phyloP scores from a whole-genome alignment of 2,888 invertebrate genomes.

The Acrocera orbiculus region DNA sequence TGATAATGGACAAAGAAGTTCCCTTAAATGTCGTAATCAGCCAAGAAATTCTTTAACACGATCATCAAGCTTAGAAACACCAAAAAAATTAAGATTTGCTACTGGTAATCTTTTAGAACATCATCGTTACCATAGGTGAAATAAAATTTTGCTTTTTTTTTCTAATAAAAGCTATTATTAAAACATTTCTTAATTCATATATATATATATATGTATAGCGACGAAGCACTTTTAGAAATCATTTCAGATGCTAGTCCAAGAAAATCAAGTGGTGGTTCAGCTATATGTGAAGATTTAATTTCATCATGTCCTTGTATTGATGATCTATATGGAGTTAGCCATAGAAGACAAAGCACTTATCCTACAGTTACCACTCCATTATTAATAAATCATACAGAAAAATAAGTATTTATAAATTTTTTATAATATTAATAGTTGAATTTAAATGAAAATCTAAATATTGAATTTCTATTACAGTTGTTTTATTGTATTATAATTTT shows the following conservation, averaged over 20 bases:
- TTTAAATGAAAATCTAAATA: too few relatives aligned
- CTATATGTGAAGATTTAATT: conserved; percentile 22
- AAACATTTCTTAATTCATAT: conserved; percentile 1
- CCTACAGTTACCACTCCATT: conserved; percentile 27
- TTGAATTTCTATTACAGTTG: too few relatives aligned
- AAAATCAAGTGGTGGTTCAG: conserved; percentile 25
- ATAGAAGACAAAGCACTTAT: conserved; percentile 21
- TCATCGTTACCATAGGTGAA: conserved; percentile 29
- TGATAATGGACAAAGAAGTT: conserved; percentile 38
- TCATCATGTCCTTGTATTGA: conserved; percentile 27
- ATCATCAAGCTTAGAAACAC: conserved; percentile 68
- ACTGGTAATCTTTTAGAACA: conserved; percentile 43
- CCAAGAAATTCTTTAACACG: conserved; percentile 39
- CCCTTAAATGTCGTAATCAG: conserved; percentile 49
- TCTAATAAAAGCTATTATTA: not conserved
- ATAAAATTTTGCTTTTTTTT: too few relatives aligned
- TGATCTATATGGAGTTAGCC: conserved; percentile 15
- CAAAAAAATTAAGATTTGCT: conserved; percentile 64
- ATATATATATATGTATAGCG: conserved; percentile 16
- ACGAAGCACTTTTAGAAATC: conserved; percentile 29
- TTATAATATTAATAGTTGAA: too few relatives aligned
- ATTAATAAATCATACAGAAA: conserved; percentile 24
- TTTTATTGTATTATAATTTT: too few relatives aligned
- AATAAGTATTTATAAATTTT: conserved; percentile 16
- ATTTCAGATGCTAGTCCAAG: conserved; percentile 23